phyloP scores from a whole-genome alignment of 2,888 invertebrate species.

The Lymantria dispar region DNA sequence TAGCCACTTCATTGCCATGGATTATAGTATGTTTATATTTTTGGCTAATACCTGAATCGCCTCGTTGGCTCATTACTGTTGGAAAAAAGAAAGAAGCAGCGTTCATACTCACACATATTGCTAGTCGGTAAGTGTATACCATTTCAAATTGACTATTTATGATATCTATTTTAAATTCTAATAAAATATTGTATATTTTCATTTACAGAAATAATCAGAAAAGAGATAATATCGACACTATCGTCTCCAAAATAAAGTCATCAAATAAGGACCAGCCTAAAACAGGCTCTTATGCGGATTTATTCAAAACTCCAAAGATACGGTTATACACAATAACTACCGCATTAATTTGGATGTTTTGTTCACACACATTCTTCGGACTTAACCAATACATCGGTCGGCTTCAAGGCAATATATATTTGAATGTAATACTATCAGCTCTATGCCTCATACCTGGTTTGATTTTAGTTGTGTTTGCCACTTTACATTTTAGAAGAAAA shows the following conservation, averaged over 20 bases:
- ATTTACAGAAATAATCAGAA: slow-evolving; percentile 68
- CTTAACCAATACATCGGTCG: slow-evolving; percentile 90
- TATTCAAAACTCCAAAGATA: slow-evolving; percentile 86
- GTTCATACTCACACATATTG: slow-evolving; percentile 84
- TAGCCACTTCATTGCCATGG: slow-evolving; percentile 79
- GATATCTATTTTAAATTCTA: background rate
- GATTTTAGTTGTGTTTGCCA: slow-evolving; percentile 52
- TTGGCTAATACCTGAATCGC: slow-evolving; percentile 90
- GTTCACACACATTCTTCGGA: slow-evolving; percentile 92
- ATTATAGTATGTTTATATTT: slow-evolving; percentile 82
- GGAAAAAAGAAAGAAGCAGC: slow-evolving; percentile 85
- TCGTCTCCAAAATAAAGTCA: slow-evolving; percentile 57
- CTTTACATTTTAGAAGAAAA: slow-evolving; percentile 57
- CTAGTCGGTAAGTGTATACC: slow-evolving; percentile 61
- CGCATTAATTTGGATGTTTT: slow-evolving; percentile 89
- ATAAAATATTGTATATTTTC: background rate
- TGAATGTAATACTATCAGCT: slow-evolving; percentile 90
- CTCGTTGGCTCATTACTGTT: slow-evolving; percentile 88
- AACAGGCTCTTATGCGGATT: slow-evolving; percentile 69
- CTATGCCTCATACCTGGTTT: slow-evolving; percentile 53
- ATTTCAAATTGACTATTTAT: background rate
- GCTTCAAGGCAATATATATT: slow-evolving; percentile 88
- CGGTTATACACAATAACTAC: slow-evolving; percentile 85
- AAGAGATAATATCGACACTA: slow-evolving; percentile 49
- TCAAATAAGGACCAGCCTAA: slow-evolving; percentile 36